Percentiles rank a stretch among this genome's conserved stretches.
These are phyloP conservation scores for Crypturellus undulatus DNA, from an alignment of 2,113 vertebrate species.

Conservation along the genomic window DNA sequence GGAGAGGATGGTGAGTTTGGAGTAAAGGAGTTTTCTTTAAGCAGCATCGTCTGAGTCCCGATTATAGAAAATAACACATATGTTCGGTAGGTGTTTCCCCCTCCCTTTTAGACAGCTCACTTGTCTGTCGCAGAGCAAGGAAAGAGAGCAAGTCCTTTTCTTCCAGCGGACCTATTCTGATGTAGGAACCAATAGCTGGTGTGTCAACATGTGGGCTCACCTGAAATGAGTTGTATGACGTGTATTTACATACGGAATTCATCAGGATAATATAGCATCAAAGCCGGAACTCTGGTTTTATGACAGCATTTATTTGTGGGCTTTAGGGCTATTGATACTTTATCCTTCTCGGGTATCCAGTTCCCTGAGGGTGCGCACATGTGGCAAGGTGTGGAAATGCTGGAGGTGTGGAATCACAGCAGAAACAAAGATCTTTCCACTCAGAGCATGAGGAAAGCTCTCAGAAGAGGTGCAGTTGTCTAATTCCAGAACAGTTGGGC, in stretches of 20 bases:
- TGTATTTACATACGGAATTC: not conserved
- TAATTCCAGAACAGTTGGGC: not conserved
- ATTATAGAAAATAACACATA: not conserved
- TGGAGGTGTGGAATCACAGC: not conserved
- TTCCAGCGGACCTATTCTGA: not conserved
- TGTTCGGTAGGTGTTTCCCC: not conserved
- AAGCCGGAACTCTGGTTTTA: not conserved
- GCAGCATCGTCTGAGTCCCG: not conserved
- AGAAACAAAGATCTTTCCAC: not conserved
- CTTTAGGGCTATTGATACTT: not conserved
- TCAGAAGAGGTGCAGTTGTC: not conserved
- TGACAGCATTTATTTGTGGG: not conserved
- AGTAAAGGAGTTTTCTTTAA: not conserved
- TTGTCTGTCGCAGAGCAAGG: not conserved
- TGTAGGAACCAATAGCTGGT: not conserved
- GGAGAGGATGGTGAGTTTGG: not conserved
- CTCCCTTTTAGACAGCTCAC: not conserved
- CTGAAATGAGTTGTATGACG: not conserved
- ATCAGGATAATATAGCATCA: not conserved
- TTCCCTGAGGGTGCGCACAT: not conserved
- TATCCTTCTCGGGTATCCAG: not conserved
- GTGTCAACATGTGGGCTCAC: not conserved
- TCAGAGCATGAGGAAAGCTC: not conserved
- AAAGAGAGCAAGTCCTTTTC: not conserved
- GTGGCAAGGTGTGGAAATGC: not conserved